Evolutionary conservation across 1,140 invertebrate genomes (phyloP), one percentile per base, ranked within the genome.

Genomic region (Thalassaphorura encarpata): DNA sequence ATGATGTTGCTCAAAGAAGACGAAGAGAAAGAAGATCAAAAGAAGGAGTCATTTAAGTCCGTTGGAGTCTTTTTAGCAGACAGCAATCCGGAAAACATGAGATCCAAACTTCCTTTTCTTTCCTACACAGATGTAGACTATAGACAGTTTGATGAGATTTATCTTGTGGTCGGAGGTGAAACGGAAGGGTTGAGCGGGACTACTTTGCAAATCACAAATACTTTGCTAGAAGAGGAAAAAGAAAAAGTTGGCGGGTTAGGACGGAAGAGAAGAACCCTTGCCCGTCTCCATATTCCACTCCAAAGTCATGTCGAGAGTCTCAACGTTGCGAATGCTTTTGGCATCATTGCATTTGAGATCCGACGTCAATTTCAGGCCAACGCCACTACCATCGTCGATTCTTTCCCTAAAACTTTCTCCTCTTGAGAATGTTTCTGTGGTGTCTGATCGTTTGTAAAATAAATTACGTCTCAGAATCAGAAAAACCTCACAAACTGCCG

Each of bases 81-180:
- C 33, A 60, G 46, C 33, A 52, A 40, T 26, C 31, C 26, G 8
- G 24, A 45, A 4, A 28, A 52, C 8, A 29, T n/a, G 5, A 24
- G 49, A 11, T 21, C 51, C 27, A 26, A 41, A 21, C 26, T 85
- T 48, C 78, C 80, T 11, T 62, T 80, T 40, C 50, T 79, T 24
- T 78, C 81, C 31, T 87, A 86, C 71, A 81, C 79, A 69, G 66
- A 72, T 33, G 66, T 81, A 6, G 69, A 83, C 66, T 84, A 77
- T 70, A 67, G 71, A 26, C 62, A 68, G 33, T 69, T 69, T 4
- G 66, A 76, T 42, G 72, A 76, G 56, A 70, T 79, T 18, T 76
- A 81, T 26, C 66, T 94, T 1, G 75, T 95, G 31, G 75, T 94
- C 63, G 88, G 89, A 23, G 88, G 89, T n/a, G 91, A 95, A 74